A percentile compares a stretch with the other conserved stretches of the same genome.
phyloP scores from a whole-genome alignment of 2,888 invertebrate genomes.

The Epiblema foenella region DNA sequence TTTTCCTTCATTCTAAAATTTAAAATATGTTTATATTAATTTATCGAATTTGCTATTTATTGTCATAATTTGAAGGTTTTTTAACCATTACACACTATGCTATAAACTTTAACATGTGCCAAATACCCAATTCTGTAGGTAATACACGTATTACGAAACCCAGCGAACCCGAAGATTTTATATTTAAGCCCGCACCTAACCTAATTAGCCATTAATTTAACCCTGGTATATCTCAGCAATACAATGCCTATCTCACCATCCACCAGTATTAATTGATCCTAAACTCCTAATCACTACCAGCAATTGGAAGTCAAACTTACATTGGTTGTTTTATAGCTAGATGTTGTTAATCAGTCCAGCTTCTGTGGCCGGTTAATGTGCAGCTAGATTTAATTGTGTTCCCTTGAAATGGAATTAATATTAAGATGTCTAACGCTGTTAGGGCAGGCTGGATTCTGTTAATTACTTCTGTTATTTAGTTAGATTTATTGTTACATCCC shows the following conservation, averaged over 20 bases:
- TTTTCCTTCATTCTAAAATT: no score
- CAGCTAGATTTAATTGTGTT: constrained; percentile 17
- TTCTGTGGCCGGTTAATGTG: neutral
- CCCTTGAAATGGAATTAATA: constrained; percentile 13
- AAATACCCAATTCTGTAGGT: no score
- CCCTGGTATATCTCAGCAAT: neutral
- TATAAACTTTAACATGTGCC: no score
- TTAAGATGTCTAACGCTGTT: neutral
- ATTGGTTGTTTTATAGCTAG: neutral
- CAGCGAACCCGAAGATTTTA: neutral
- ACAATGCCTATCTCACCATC: neutral
- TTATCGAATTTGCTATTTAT: no score
- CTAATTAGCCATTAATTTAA: constrained; percentile 32
- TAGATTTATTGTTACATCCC: neutral
- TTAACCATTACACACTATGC: no score
- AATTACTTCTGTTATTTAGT: no score
- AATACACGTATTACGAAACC: neutral
- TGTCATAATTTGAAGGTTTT: no score
- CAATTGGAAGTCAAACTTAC: neutral
- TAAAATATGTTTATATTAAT: no score
- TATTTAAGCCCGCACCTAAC: constrained; percentile 15
- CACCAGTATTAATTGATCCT: neutral
- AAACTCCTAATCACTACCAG: neutral
- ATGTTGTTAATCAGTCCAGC: neutral
- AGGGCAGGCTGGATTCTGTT: neutral